A percentile compares a stretch with the other conserved stretches of the same genome.
These are phyloP conservation scores for Apistogramma diplotaenia DNA, from an alignment of 2,113 vertebrate species.

Conservation along the genomic window DNA sequence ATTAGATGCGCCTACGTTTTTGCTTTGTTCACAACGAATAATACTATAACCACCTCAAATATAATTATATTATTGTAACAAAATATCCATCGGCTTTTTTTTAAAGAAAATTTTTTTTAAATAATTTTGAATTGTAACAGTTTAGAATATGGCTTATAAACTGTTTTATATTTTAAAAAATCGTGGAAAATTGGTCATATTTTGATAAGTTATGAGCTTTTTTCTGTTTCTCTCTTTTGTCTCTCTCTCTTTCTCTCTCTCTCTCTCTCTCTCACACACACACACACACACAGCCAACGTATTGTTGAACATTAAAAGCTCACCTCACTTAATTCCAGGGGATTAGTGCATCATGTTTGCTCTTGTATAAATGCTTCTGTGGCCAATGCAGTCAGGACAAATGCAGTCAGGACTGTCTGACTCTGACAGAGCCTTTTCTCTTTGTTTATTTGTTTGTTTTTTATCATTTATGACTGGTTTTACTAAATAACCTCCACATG, in stretches of 20 bases:
- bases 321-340: conserved; percentile 45
- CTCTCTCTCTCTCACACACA: neutral
- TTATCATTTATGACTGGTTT: neutral
- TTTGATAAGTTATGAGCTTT: neutral
- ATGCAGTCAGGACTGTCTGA: too few species aligned
- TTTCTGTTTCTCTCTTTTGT: neutral
- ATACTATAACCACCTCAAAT: neutral
- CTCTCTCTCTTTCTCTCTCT: neutral
- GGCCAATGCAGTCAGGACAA: neutral
- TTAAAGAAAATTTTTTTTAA: neutral
- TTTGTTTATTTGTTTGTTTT: neutral
- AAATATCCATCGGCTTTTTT: neutral
- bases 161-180: neutral
- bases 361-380: conserved; percentile 7
- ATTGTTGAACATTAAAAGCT: conserved; percentile 40
- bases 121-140: neutral
- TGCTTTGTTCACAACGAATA: neutral
- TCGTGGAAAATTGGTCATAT: neutral
- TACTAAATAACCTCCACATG: neutral
- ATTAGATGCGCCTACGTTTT: neutral
- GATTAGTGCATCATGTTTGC: conserved; percentile 44
- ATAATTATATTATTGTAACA: neutral
- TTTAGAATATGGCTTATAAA: neutral
- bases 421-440: neutral
- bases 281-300: neutral